A percentile compares a stretch with the other conserved stretches of the same genome.
Conservation (phyloP, 92 coral and sea anemone species). For the Porites divaricata region DNA sequence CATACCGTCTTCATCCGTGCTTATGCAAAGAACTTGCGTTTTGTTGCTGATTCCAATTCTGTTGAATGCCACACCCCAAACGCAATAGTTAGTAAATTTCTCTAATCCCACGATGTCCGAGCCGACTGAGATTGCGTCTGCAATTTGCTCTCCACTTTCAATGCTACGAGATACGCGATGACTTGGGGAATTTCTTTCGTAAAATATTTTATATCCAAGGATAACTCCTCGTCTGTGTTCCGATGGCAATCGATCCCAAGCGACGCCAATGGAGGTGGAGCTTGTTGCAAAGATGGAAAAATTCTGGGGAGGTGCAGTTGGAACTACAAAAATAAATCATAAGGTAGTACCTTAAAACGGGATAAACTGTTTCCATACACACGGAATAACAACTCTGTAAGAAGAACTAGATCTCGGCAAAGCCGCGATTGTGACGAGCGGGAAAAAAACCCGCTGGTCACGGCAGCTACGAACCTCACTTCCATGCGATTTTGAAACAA, state of each 20-base stretch:
- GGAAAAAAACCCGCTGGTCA: too few relatives aligned
- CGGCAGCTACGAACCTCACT: too few relatives aligned
- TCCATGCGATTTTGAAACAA: too few relatives aligned
- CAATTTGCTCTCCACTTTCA: not conserved
- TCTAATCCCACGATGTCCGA: conserved; percentile 15
- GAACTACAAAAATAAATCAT: conserved; percentile 5
- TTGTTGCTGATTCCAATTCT: conserved; percentile 38
- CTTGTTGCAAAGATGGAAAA: not conserved
- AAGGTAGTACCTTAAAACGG: too few relatives aligned
- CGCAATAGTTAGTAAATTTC: conserved; percentile 47
- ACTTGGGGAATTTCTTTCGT: not conserved
- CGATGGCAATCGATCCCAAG: conserved; percentile 31
- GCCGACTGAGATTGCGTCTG: not conserved
- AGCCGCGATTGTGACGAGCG: too few relatives aligned
- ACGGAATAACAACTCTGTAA: too few relatives aligned
- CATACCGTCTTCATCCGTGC: conserved; percentile 43
- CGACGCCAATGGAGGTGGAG: conserved; percentile 15
- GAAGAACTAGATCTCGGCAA: too few relatives aligned
- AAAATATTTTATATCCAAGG: conserved; percentile 12
- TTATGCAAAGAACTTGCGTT: not conserved
- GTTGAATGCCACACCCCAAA: conserved; percentile 45
- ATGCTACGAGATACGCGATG: conserved; percentile 1
- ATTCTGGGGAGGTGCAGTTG: conserved; percentile 31
- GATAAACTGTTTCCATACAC: too few relatives aligned
- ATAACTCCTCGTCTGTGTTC: conserved; percentile 26